These are phyloP conservation scores for Mesorhabditis spiculigera DNA, from an alignment of 2,888 invertebrate genomes.

Conservation along the genomic window DNA sequence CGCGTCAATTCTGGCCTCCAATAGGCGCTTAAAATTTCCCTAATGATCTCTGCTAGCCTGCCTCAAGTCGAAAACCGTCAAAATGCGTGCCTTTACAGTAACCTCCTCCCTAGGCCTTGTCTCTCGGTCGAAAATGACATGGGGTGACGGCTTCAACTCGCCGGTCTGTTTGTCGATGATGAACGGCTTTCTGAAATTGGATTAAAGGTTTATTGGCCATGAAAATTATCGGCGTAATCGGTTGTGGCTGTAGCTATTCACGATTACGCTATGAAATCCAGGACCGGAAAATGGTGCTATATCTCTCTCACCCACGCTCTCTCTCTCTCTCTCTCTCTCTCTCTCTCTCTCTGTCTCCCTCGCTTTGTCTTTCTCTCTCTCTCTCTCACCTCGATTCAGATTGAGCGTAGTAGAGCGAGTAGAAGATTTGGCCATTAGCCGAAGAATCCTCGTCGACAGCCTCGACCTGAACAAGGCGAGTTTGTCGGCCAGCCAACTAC, in stretches of 20 bases:
- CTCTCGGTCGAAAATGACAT: constrained; percentile 57
- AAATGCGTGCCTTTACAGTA: constrained; percentile 49
- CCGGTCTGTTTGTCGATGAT: constrained; percentile 58
- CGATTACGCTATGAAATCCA: too few relatives aligned
- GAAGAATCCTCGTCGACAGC: constrained; percentile 59
- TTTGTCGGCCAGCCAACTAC: neutral
- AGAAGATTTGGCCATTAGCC: constrained; percentile 53
- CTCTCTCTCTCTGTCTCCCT: too few relatives aligned
- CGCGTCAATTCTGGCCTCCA: too few relatives aligned
- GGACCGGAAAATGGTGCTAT: too few relatives aligned
- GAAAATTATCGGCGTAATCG: too few relatives aligned
- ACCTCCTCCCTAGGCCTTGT: constrained; percentile 53
- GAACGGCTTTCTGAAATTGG: constrained; percentile 42
- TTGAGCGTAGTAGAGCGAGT: constrained; percentile 54
- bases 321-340: too few relatives aligned
- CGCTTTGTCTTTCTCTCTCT: constrained; percentile 13
- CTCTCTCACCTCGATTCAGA: constrained; percentile 26
- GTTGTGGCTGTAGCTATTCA: too few relatives aligned
- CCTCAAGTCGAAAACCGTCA: neutral
- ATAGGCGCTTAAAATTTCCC: too few relatives aligned
- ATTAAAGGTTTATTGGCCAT: too few relatives aligned
- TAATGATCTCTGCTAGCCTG: neutral
- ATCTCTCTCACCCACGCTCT: too few relatives aligned
- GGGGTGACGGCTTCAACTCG: constrained; percentile 58
- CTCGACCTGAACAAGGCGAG: constrained; percentile 18